Evolutionary conservation across 1,140 invertebrate species (phyloP), one percentile per base, ranked within the genome.

Genomic region (Pygmarrhopalites habei): DNA sequence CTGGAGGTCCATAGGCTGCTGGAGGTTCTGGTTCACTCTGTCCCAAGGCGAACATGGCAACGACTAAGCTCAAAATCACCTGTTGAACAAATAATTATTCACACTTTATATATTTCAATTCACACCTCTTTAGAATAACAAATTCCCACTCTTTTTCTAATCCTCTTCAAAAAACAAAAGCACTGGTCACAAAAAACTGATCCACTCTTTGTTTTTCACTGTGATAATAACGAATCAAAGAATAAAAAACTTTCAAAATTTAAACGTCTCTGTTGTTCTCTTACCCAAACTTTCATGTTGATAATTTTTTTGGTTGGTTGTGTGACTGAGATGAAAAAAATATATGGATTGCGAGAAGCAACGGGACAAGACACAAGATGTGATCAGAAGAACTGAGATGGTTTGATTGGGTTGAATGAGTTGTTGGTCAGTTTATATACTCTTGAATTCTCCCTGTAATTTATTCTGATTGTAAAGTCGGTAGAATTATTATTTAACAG

Each of bases 331-430:
- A 47, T 47, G n/a, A 25, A 47, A 10, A 47, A 25, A 25, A 47
- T 5, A n/a, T 10, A 25, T 19, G 4, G 17, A 47, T 47, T 47
- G 17, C 4, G n/a, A 47, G 4, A 47, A 47, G n/a, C 5, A 19
- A 7, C 7, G 44, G 17, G 51, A 28, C 7, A 26, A 28, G 5
- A 21, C 14, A 28, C 10, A 28, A 17, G 49, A 35, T 56, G 35
- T 39, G 53, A 56, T 56, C 35, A 56, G 53, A 56, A 7, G 53
- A 39, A 52, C 49, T 52, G 49, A 52, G 35, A 56, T 41, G 29
- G 35, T 35, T 32, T n/a, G 35, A 56, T 56, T 56, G 53, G 32
- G 53, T n/a, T 56, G 53, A 41, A 56, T 7, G 53, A 56, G 3
- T 23, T n/a, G 7, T 19, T 5, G n/a, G 35, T 39, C 30, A 56